Conservation (phyloP, 2,113 vertebrate species). For the Pogonocichla stellata region DNA sequence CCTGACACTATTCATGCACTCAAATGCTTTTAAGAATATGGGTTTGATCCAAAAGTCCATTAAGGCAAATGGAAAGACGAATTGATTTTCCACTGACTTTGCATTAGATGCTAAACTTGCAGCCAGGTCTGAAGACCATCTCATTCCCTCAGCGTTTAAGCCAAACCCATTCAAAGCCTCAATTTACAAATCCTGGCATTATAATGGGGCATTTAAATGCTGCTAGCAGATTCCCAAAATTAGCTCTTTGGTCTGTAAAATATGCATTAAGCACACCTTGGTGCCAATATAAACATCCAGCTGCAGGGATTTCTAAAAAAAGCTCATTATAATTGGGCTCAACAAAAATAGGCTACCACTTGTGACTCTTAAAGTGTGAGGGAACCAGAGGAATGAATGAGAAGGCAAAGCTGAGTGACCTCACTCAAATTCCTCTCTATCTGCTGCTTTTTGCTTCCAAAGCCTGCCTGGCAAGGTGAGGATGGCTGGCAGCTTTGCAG, state of each 20-base stretch:
- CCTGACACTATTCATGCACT: not conserved
- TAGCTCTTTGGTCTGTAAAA: not conserved
- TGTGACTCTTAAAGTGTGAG: not conserved
- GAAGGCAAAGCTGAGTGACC: not conserved
- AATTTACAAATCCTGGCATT: slow-evolving; percentile 7
- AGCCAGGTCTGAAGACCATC: slow-evolving; percentile 1
- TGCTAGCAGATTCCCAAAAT: not conserved
- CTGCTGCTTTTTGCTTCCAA: not conserved
- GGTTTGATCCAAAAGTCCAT: slow-evolving; percentile 55
- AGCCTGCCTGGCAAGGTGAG: not conserved
- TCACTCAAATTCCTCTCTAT: not conserved
- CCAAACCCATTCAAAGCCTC: not conserved
- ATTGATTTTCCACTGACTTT: slow-evolving; percentile 56
- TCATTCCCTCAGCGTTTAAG: not conserved
- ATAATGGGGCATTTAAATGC: slow-evolving; percentile 13
- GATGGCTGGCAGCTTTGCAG: not conserved
- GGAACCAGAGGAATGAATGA: slow-evolving; percentile 8
- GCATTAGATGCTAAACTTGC: not conserved
- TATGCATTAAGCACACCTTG: not conserved
- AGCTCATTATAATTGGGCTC: not conserved
- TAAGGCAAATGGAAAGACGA: slow-evolving; percentile 36
- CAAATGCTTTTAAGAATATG: slow-evolving; percentile 51
- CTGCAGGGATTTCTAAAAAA: slow-evolving; percentile 22
- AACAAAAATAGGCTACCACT: not conserved
- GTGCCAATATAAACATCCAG: slow-evolving; percentile 24